These are phyloP conservation scores for Proterorhinus semilunaris DNA, from an alignment of 2,113 vertebrate species.

Conservation along the genomic window DNA sequence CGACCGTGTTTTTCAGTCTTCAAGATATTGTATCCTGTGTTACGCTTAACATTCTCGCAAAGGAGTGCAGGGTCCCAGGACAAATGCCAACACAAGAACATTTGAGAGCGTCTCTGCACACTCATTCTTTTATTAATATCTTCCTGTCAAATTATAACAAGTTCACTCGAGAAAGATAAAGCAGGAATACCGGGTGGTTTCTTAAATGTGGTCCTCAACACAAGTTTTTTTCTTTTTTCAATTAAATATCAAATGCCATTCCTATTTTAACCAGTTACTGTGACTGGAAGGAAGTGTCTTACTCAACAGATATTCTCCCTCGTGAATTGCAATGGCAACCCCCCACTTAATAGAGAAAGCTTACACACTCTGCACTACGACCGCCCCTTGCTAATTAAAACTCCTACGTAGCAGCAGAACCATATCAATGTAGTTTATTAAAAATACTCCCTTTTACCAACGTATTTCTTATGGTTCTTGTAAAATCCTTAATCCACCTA, in stretches of 20 bases:
- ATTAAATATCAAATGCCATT: no score
- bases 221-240: no score
- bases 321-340: no score
- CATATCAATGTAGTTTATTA: no score
- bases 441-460: not conserved
- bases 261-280: no score
- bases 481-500: not conserved
- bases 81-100: constrained; percentile 52
- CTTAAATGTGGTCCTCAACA: no score
- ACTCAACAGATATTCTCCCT: no score
- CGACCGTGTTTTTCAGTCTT: constrained; percentile 7
- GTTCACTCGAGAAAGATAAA: not conserved
- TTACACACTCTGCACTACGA: no score
- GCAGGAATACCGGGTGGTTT: not conserved
- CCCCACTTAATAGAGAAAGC: no score
- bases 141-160: not conserved
- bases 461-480: not conserved
- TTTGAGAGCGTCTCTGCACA: not conserved
- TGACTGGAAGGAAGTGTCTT: no score
- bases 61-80: not conserved
- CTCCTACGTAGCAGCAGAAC: not conserved
- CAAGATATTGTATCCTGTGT: constrained; percentile 8
- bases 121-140: not conserved
- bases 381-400: no score
- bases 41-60: constrained; percentile 1